Percentiles rank a stretch among this genome's conserved stretches.
These are phyloP conservation scores for Drosophila nikananu DNA, from an alignment of 1,140 invertebrate genomes.

Conservation along the genomic window DNA sequence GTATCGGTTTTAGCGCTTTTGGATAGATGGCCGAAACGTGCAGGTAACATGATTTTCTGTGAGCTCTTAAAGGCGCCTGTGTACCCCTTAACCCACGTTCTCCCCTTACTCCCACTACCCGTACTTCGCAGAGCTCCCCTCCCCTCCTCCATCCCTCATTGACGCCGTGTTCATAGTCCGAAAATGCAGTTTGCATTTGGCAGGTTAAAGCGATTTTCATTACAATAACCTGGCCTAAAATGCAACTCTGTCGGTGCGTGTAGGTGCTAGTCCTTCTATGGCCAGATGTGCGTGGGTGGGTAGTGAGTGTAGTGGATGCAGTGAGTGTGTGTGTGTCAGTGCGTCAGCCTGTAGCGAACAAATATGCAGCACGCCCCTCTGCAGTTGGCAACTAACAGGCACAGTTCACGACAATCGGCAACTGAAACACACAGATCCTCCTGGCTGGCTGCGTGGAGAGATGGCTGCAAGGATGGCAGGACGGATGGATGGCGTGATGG, in stretches of 20 bases:
- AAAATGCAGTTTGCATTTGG: constrained; percentile 77
- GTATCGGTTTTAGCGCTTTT: constrained; percentile 33
- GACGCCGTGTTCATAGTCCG: constrained; percentile 35
- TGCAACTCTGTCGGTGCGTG: constrained; percentile 50
- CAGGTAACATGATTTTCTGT: constrained; percentile 77
- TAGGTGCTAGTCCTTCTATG: constrained; percentile 10
- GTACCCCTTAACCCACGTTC: background rate
- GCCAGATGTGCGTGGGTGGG: background rate
- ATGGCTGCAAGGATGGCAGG: constrained; percentile 1
- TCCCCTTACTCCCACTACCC: constrained; percentile 7
- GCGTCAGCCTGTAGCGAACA: constrained; percentile 51
- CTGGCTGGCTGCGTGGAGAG: background rate
- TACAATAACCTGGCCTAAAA: constrained; percentile 73
- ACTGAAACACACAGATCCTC: constrained; percentile 33
- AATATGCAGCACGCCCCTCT: constrained; percentile 55
- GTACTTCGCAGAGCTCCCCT: background rate
- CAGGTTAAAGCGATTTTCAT: constrained; percentile 81
- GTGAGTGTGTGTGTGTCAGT: no score
- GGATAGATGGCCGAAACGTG: constrained; percentile 72
- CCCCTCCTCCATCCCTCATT: background rate
- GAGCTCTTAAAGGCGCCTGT: constrained; percentile 57
- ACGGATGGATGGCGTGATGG: constrained; percentile 10
- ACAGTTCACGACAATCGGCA: constrained; percentile 33
- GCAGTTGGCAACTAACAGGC: constrained; percentile 72
- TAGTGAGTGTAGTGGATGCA: constrained; percentile 2